Base-by-base conservation (phyloP, 1,140 invertebrate genomes). In the Phortica variegata region DNA sequence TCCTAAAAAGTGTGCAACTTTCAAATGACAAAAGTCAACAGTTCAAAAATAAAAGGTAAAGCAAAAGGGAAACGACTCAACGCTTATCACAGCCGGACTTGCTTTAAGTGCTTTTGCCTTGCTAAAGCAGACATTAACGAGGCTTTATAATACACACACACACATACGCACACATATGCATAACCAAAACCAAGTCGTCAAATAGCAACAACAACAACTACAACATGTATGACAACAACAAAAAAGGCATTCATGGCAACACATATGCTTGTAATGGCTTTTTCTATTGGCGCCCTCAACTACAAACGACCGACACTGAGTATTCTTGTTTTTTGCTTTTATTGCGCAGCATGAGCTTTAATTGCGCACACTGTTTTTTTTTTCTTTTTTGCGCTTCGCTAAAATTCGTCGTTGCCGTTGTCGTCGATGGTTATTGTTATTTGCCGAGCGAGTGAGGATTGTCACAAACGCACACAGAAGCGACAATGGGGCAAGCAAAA, bases 191-290 rank as follows among this genome's bases (percentile, higher is more conserved):
- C 15, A 12, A 19, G 6, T n/a, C 33, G 48, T 13, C 19, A 29
- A 41, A 31, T 18, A 41, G 18, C 16, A 12, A 8, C 15, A 21
- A 32, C 29, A 19, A 29, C n/a, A 32, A 9, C 15, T 10, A 26
- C 10, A 26, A 26, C 23, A 26, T 26, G 10, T 6, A 10, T 10
- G 5, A 26, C 23, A 26, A 26, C 23, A 26, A 10, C 23, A 26
- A 26, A 26, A 39, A 33, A 17, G 18, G 26, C n/a, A 42, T 40
- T 32, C 19, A 47, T 52, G 41, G 41, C 47, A 34, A 38, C 60
- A 66, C 63, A 66, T 66, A 66, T 66, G 62, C 52, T 66, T 62
- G 54, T 68, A 66, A 66, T 66, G 60, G 56, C 51, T 51, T 58
- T 60, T 66, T 57, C 49, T 65, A 62, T 63, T 60, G 46, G 63